phyloP scores from a whole-genome alignment of 2,113 vertebrate genomes.

The Alligator sinensis region DNA sequence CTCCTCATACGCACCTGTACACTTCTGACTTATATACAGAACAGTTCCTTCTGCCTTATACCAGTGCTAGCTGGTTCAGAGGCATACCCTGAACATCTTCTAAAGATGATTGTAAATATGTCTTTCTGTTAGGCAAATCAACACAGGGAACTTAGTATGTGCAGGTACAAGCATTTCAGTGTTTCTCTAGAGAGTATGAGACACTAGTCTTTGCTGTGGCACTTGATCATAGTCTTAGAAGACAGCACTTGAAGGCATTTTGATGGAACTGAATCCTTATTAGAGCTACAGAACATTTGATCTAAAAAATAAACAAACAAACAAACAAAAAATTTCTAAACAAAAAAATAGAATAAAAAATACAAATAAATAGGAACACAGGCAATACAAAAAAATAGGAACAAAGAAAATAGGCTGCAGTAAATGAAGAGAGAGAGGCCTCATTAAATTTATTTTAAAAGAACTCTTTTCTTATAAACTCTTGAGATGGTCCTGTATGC shows the following conservation, averaged over 20 bases:
- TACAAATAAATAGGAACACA: too few relatives aligned
- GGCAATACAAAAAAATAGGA: too few relatives aligned
- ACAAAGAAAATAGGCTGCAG: background rate
- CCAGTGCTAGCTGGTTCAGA: background rate
- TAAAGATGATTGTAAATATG: background rate
- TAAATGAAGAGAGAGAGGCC: background rate
- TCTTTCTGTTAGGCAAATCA: background rate
- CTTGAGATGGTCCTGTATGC: background rate
- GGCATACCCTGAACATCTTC: background rate
- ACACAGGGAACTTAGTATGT: background rate
- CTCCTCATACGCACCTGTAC: too few relatives aligned
- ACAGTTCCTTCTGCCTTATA: background rate
- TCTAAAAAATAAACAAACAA: too few relatives aligned
- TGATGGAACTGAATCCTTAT: background rate
- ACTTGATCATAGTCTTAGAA: background rate
- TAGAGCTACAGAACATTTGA: background rate
- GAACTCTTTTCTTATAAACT: background rate
- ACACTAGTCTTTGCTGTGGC: background rate
- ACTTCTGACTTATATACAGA: background rate
- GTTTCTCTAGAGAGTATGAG: background rate
- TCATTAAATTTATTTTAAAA: background rate
- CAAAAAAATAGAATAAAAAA: too few relatives aligned
- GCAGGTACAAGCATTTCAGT: background rate
- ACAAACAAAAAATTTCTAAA: background rate
- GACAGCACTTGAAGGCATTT: background rate